Base-by-base conservation (phyloP, 2,888 invertebrate species). In the Drosophila meridionalis region DNA sequence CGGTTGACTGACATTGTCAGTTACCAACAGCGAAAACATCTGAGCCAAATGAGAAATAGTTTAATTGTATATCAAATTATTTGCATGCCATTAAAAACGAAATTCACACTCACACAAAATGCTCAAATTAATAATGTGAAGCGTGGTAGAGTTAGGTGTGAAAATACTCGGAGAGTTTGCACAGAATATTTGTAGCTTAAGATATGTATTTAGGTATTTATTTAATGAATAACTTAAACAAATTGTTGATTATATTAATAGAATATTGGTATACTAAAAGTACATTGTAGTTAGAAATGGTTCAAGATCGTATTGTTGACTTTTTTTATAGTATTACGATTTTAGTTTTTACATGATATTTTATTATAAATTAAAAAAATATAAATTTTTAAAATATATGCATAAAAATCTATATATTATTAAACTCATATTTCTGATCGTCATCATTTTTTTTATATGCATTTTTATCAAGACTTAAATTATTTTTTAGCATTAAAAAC, bases 41-140 rank as follows among this genome's bases (percentile, higher is more conserved):
- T n/a, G 11, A 66, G 45, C 20, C 20, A 45, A 62, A 38, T 57
- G 48, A 48, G 42, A 67, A 62, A 48, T 55, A 53, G 30, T 69
- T 69, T 32, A 20, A 47, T 38, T 42, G 50, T 26, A 42, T 38
- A 9, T 12, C 0, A 75, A 69, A 48, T 63, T 28, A 26, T 57
- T 12, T 48, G 48, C 28, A 58, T 32, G 11, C 11, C 43, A n/a
- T 32, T 7, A 8, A 57, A n/a, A n/a, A 12, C 3, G 20, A 11
- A 50, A 42, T 50, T 40, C 34, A 4, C 20, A 48, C 45, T 47
- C 32, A 52, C 8, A 11, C n/a, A 9, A 30, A n/a, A n/a, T 28
- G 12, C 28, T 47, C 11, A 8, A 45, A 55, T 65, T 12, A 38
- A 47, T 34, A 14, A 20, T 26, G 32, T 43, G 8, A 47, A 36